Conservation (phyloP, 2,888 invertebrate species). For the Clunio marinus region DNA sequence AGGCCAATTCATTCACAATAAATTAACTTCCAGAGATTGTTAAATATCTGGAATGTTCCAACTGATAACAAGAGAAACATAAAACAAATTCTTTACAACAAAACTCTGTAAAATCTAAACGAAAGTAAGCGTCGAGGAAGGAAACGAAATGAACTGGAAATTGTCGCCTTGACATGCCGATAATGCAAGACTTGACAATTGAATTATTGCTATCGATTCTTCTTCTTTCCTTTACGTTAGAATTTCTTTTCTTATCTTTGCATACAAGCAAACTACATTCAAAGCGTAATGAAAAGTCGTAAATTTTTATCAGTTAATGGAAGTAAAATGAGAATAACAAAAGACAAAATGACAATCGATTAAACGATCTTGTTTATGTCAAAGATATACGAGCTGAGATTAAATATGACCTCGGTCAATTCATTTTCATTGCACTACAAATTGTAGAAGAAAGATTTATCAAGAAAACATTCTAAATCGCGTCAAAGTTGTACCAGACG, state of each 20-base stretch:
- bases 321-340: background rate
- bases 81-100: background rate
- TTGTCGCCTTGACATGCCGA: background rate
- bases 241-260: background rate
- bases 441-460: too few species aligned
- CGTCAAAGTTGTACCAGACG: background rate
- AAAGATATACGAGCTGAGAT: too few species aligned
- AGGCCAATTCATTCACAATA: constrained; percentile 11
- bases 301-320: constrained; percentile 10
- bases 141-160: constrained; percentile 9
- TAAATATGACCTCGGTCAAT: too few species aligned
- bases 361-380: background rate
- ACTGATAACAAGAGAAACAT: background rate
- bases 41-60: background rate
- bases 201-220: background rate
- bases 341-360: background rate
- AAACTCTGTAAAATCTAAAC: background rate
- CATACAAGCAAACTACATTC: constrained; percentile 8
- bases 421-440: too few species aligned
- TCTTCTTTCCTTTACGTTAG: background rate
- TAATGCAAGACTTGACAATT: constrained; percentile 12
- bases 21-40: too few species aligned
- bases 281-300: background rate
- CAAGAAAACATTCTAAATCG: background rate
- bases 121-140: background rate